Evolutionary conservation across 2,888 invertebrate species (phyloP), one percentile per base, ranked within the genome.

Genomic region (Fragum whitleyi): DNA sequence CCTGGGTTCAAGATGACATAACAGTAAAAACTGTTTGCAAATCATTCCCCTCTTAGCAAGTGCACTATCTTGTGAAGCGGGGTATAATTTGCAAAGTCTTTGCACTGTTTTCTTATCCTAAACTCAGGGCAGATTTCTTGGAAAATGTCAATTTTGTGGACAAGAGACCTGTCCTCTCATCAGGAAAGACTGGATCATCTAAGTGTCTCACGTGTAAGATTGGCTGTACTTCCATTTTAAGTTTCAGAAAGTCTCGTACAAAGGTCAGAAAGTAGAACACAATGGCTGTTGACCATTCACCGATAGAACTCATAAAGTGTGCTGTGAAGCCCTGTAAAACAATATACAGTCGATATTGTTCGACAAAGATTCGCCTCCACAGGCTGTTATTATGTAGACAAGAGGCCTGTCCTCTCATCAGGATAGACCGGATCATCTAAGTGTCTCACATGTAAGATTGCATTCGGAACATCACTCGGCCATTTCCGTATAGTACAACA

Each of bases 181-280:
- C 81, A 0, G 77, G 70, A 39, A 80, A 80, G 21, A 75, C 69
- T 11, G 88, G 89, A 29, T 91, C 90, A 47, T 92, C 91, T 36
- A 92, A 81, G 73, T 92, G 92, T 32, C 87, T 74, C 1, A 92
- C 92, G 9, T 86, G 77, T 19, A 91, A 83, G 7, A 79, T 74
- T 1, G 88, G 87, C 7, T 55, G 32, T 6, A 92, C 80, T 19
- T 88, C 87, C 16, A 92, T 53, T 19, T 78, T 81, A 29, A 92
- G 80, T 74, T 92, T 92, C 81, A 88, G 86, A 74, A 93, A 93
- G 78, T 93, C 93, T 61, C 88, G 78, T 21, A 92, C 88, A 74
- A 88, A 92, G 1, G 93, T 92, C 74, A 92, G 86, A 87, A 92
- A 92, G 79, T 89, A 93, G 36, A 86, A 93, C 6, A 88, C 79